Conservation (phyloP, 1,140 invertebrate species). For the Drosophila persimilis region DNA sequence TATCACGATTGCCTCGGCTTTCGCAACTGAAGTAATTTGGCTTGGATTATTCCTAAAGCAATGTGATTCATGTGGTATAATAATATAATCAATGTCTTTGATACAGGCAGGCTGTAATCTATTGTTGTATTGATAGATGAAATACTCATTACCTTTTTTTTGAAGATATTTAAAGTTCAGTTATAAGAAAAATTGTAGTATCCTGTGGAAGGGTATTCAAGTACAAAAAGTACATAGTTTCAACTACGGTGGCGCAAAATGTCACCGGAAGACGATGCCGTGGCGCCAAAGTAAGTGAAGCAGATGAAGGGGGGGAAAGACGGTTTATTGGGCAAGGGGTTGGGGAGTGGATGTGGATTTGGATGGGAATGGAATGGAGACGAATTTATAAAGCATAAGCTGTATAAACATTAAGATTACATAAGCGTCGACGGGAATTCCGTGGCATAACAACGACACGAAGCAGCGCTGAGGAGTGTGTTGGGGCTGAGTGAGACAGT, state of each 20-base stretch:
- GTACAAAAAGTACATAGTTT: constrained; percentile 12
- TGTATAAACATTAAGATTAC: constrained; percentile 80
- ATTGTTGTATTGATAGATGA: too few relatives aligned
- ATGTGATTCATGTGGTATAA: too few relatives aligned
- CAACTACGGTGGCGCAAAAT: constrained; percentile 56
- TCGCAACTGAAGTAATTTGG: too few relatives aligned
- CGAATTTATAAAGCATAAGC: constrained; percentile 79
- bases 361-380: neutral
- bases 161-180: too few relatives aligned
- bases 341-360: neutral
- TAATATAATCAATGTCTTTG: too few relatives aligned
- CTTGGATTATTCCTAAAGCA: too few relatives aligned
- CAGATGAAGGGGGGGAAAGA: neutral
- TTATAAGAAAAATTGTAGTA: too few relatives aligned
- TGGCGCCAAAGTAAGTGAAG: constrained; percentile 24
- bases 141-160: too few relatives aligned
- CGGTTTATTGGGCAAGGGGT: neutral
- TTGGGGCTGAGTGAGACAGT: neutral
- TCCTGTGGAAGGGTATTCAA: too few relatives aligned
- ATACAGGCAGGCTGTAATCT: too few relatives aligned
- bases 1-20: too few relatives aligned
- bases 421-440: constrained; percentile 65
- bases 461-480: too few relatives aligned
- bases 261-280: constrained; percentile 69
- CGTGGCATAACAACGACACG: constrained; percentile 42